Percentiles rank a stretch among this genome's conserved stretches.
Conservation (phyloP, 2,113 vertebrate species). For the Arenaria interpres region DNA sequence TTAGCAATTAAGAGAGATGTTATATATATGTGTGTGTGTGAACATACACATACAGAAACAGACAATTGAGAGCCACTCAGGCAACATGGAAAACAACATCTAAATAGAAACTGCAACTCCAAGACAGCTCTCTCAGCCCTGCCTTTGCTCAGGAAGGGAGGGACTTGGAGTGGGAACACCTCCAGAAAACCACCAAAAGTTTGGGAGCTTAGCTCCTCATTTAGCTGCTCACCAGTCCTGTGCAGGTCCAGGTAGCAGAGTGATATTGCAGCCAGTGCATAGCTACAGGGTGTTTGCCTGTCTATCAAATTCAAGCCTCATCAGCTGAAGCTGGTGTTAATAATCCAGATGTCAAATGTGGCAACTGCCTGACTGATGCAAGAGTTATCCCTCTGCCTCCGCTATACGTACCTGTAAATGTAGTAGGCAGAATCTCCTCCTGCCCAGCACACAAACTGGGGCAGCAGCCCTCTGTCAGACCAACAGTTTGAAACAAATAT, state of each 20-base stretch:
- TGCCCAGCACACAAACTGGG: neutral
- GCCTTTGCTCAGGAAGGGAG: neutral
- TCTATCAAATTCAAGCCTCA: neutral
- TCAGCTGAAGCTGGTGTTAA: neutral
- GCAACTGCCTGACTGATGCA: neutral
- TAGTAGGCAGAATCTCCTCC: neutral
- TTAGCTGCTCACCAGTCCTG: neutral
- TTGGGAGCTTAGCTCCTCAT: neutral
- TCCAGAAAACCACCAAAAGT: neutral
- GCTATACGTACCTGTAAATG: neutral
- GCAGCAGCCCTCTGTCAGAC: neutral
- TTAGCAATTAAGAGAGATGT: neutral
- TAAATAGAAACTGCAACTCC: neutral
- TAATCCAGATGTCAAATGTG: neutral
- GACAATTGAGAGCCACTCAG: neutral
- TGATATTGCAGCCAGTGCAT: neutral
- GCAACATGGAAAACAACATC: neutral
- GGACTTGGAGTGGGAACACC: fast-evolving
- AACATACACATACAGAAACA: too few relatives aligned
- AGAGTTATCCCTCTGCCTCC: neutral
- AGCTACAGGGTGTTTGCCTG: neutral
- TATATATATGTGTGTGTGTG: fast-evolving
- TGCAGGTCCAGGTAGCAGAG: neutral
- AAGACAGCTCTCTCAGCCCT: neutral
- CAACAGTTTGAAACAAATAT: neutral